Evolutionary conservation across 2,888 invertebrate species (phyloP).

Genomic region (Rosalia funebris): DNA sequence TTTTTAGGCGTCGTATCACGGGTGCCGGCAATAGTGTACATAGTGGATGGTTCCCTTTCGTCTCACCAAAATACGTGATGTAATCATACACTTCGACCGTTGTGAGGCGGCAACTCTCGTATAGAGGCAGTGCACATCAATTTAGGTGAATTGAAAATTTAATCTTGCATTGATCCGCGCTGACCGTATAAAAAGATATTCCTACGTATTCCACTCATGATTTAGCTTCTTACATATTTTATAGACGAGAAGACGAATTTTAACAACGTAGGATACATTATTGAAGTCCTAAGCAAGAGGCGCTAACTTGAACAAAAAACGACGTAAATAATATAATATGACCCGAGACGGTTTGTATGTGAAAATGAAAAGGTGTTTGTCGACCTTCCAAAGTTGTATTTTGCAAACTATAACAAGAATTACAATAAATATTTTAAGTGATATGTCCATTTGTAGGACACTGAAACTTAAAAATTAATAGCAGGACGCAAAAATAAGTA

Average conservation of each 20-base stretch:
- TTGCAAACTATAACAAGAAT: too few relatives aligned
- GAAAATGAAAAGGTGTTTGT: background rate
- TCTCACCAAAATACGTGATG: slow-evolving; percentile 33
- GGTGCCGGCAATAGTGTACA: slow-evolving; percentile 33
- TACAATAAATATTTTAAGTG: too few relatives aligned
- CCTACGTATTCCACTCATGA: background rate
- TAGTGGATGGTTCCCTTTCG: slow-evolving; percentile 35
- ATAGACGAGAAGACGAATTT: background rate
- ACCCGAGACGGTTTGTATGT: background rate
- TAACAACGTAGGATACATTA: background rate
- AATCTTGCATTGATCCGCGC: slow-evolving; percentile 25
- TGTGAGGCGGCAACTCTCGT: slow-evolving; percentile 10
- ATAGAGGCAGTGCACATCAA: slow-evolving; percentile 20
- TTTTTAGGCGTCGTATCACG: slow-evolving; percentile 31
- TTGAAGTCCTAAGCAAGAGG: background rate
- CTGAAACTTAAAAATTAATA: too few relatives aligned
- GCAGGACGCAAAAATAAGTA: too few relatives aligned
- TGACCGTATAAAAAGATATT: background rate
- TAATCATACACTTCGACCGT: slow-evolving; percentile 32
- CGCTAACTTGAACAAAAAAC: background rate
- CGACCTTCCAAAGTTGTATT: background rate
- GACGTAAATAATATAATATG: background rate
- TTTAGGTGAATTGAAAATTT: slow-evolving; percentile 32
- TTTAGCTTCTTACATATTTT: background rate
- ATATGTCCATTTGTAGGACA: too few relatives aligned